phyloP scores from a whole-genome alignment of 2,888 invertebrate species.

The Scaptodrosophila latifasciaeformis region DNA sequence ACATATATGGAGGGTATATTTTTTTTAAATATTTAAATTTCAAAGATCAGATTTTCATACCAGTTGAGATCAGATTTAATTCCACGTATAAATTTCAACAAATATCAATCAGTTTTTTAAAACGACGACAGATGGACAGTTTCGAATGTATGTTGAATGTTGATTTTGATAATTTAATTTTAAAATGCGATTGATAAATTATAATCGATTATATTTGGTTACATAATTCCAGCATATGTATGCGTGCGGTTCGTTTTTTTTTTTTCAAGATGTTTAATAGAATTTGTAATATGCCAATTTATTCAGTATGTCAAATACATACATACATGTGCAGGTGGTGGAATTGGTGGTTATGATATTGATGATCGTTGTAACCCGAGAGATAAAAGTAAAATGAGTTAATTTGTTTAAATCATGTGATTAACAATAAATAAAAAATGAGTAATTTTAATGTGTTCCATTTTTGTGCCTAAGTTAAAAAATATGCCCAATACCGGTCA shows the following conservation, averaged over 20 bases:
- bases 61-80: too few relatives aligned
- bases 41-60: background rate
- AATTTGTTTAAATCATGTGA: conserved; percentile 12
- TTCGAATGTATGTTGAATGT: background rate
- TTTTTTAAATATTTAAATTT: too few relatives aligned
- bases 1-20: too few relatives aligned
- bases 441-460: background rate
- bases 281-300: conserved; percentile 24
- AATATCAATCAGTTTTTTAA: too few relatives aligned
- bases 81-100: too few relatives aligned
- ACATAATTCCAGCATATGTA: too few relatives aligned
- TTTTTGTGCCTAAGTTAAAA: background rate
- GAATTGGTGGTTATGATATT: conserved; percentile 24
- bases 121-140: too few relatives aligned
- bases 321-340: conserved; percentile 28
- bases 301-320: conserved; percentile 9
- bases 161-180: conserved; percentile 1
- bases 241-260: too few relatives aligned
- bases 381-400: conserved; percentile 27
- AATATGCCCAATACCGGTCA: background rate
- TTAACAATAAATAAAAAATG: conserved; percentile 2
- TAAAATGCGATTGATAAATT: conserved; percentile 7
- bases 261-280: conserved; percentile 5
- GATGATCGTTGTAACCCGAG: conserved; percentile 32
- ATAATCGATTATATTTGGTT: too few relatives aligned